Percentiles rank a stretch among this genome's conserved stretches.
Conservation (phyloP, 1,140 invertebrate species). For the Metaphire vulgaris region DNA sequence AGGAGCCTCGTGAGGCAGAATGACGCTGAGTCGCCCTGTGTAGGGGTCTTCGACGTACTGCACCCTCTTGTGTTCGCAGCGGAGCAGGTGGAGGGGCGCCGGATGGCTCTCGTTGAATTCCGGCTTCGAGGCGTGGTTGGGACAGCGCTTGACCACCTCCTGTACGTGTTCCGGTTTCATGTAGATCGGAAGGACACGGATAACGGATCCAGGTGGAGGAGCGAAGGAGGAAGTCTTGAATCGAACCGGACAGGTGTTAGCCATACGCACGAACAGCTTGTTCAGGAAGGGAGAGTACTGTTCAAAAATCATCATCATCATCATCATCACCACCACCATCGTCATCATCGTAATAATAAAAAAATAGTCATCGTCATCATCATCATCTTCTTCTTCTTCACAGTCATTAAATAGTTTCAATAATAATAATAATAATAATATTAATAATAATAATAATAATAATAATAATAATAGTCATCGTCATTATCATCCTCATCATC, state of each 20-base stretch:
- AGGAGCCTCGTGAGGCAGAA: constrained; percentile 56
- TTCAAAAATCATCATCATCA: too few relatives aligned
- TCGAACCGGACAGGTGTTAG: constrained; percentile 55
- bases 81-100: constrained; percentile 55
- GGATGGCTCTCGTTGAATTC: constrained; percentile 40
- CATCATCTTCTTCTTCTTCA: too few relatives aligned
- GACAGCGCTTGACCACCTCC: constrained; percentile 57
- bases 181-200: constrained; percentile 57
- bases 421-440: too few relatives aligned
- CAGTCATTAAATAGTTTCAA: too few relatives aligned
- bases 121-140: constrained; percentile 54
- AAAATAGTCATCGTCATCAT: too few relatives aligned
- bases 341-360: too few relatives aligned
- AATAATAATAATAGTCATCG: too few relatives aligned
- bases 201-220: constrained; percentile 42
- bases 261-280: constrained; percentile 60
- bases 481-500: too few relatives aligned
- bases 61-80: constrained; percentile 55
- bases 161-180: constrained; percentile 57
- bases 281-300: constrained; percentile 57
- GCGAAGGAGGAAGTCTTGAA: constrained; percentile 47
- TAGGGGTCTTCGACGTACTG: constrained; percentile 53
- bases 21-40: constrained; percentile 54
- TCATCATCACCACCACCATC: constrained; percentile 6
- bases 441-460: too few relatives aligned